Evolutionary conservation across 1,140 invertebrate species (phyloP), one percentile per base, ranked within the genome.

Genomic region (Parasteatoda tepidariorum): DNA sequence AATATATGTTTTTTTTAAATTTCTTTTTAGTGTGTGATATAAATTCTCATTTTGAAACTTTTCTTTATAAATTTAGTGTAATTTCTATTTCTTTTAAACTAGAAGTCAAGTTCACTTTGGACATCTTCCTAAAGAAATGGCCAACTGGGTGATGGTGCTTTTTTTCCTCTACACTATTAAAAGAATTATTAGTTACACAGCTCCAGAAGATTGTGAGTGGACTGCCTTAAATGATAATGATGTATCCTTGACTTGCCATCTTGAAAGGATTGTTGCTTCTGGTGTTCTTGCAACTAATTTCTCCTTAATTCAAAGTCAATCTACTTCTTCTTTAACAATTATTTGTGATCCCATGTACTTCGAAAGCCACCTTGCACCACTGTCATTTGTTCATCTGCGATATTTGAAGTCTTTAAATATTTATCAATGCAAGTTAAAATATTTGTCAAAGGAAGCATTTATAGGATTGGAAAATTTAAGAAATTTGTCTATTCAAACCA

Each of bases 361-460:
- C 55, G 84, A 87, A 70, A 87, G 84, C 26, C 31, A 33, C 41
- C 54, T 87, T 11, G 68, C 84, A n/a, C 82, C 86, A 62, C 91
- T 92, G 59, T 93, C 94, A 86, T 95, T 97, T 86, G 90, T 93
- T 9, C 94, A 96, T 89, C 89, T 95, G 61, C 91, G 91, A 57
- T 91, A 92, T 73, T 89, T 96, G 31, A 90, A 92, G 84, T 92
- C 94, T 79, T 90, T 96, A 9, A 89, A 91, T 57, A 91, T 96
- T 76, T 93, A 95, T 85, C 92, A 92, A 86, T 96, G 95, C 89
- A 95, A 95, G 89, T 92, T 96, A 85, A 91, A 92, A 11, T 91
- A 92, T 86, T 90, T 96, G 83, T 93, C 94, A 6, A 90, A 91
- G 38, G 91, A 91, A 57, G 92, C 92, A 34, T 93, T 96, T 86